These are phyloP conservation scores for Gouania willdenowi DNA, from an alignment of 2,797 vertebrate genomes.

Conservation along the genomic window DNA sequence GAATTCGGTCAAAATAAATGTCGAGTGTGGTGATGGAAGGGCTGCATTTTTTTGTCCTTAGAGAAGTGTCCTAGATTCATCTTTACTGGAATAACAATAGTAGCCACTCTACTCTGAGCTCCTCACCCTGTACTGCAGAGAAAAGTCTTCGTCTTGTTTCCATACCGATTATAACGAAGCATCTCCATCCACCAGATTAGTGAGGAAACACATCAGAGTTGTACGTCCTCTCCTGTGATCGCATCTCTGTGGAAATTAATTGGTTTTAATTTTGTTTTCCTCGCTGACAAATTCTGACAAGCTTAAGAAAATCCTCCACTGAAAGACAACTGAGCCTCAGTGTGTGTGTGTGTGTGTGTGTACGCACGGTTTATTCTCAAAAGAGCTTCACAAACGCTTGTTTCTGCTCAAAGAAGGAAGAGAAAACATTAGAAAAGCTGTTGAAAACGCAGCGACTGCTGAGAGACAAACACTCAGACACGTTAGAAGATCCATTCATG, in stretches of 20 bases:
- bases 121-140: too few species aligned
- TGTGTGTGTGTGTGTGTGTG: too few species aligned
- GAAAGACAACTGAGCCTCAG: conserved; percentile 20
- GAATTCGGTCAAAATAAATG: too few species aligned
- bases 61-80: too few species aligned
- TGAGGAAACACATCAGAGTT: conserved; percentile 37
- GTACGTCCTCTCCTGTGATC: conserved; percentile 42
- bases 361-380: conserved; percentile 9
- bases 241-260: conserved; percentile 59
- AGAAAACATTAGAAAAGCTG: conserved; percentile 15
- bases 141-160: too few species aligned
- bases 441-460: conserved; percentile 9
- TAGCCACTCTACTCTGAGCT: too few species aligned
- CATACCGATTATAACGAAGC: too few species aligned
- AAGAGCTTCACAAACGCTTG: conserved; percentile 7
- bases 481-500: too few species aligned
- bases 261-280: conserved; percentile 48
- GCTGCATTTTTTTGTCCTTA: too few species aligned
- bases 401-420: conserved; percentile 10
- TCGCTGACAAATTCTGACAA: conserved; percentile 38
- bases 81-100: too few species aligned
- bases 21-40: too few species aligned
- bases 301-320: conserved; percentile 25
- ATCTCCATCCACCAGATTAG: conserved; percentile 40
- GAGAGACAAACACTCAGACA: too few species aligned